A percentile compares a stretch with the other conserved stretches of the same genome.
Conservation (phyloP, 2,797 vertebrate genomes). For the Macroramphosus scolopax region DNA sequence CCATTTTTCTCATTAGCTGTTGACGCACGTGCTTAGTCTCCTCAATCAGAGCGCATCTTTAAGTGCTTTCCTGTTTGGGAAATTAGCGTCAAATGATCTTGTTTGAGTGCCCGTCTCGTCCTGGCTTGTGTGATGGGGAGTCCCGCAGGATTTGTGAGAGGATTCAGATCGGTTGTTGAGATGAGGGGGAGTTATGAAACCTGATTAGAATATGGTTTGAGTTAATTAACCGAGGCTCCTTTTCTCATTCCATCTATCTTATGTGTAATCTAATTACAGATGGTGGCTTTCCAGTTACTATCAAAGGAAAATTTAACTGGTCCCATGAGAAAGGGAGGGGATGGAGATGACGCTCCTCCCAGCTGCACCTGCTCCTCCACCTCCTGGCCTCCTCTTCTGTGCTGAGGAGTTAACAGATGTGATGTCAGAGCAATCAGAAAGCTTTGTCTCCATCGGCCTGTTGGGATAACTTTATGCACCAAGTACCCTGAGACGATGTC, state of each 20-base stretch:
- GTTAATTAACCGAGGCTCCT: constrained; percentile 69
- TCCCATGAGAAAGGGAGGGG: constrained; percentile 43
- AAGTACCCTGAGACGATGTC: constrained; percentile 12
- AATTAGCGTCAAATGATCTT: constrained; percentile 74
- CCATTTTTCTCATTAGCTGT: constrained; percentile 40
- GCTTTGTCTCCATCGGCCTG: constrained; percentile 41
- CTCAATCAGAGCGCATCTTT: constrained; percentile 62
- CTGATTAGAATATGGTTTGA: constrained; percentile 77
- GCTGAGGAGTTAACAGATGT: constrained; percentile 57
- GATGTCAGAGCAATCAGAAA: constrained; percentile 44
- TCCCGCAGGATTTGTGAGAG: constrained; percentile 57
- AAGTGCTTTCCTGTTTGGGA: constrained; percentile 74
- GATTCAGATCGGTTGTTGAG: constrained; percentile 61
- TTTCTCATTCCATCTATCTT: constrained; percentile 58
- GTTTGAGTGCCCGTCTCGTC: constrained; percentile 63
- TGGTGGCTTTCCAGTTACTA: constrained; percentile 71
- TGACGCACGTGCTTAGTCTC: constrained; percentile 49
- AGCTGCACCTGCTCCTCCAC: constrained; percentile 27
- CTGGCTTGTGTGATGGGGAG: constrained; percentile 49
- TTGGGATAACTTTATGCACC: constrained; percentile 5
- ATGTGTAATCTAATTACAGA: constrained; percentile 75
- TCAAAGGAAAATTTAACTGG: constrained; percentile 69
- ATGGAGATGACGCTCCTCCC: constrained; percentile 36
- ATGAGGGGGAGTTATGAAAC: constrained; percentile 51
- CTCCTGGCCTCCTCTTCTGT: constrained; percentile 41